Evolutionary conservation across 1,140 invertebrate species (phyloP).

Genomic region (Uloborus diversus): DNA sequence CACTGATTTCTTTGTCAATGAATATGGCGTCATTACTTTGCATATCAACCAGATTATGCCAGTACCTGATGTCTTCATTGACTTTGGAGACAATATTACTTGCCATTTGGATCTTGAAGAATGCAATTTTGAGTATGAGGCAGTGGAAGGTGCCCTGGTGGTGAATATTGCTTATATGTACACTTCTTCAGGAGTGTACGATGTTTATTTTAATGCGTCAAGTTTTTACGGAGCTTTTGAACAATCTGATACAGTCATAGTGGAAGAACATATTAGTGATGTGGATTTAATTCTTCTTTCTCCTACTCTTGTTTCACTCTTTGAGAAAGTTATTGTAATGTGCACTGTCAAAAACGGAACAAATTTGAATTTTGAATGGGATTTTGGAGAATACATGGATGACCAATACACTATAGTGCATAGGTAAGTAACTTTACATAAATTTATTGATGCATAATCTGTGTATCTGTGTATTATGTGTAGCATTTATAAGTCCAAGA

Average conservation of each 20-base stretch:
- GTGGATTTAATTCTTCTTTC: conserved; percentile 14
- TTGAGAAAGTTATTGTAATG: conserved; percentile 30
- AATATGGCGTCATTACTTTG: neutral
- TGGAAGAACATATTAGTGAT: conserved; percentile 7
- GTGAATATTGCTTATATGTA: too few relatives aligned
- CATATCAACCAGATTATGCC: conserved; percentile 7
- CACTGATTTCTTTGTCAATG: conserved; percentile 11
- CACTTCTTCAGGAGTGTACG: neutral
- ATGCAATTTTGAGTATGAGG: neutral
- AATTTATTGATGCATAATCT: too few relatives aligned
- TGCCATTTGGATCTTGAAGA: neutral
- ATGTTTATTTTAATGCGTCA: conserved; percentile 26
- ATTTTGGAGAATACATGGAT: conserved; percentile 47
- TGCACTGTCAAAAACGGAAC: conserved; percentile 20
- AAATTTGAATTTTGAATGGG: conserved; percentile 39
- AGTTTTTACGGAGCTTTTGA: conserved; percentile 11
- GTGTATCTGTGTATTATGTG: too few relatives aligned
- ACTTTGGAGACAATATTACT: conserved; percentile 22
- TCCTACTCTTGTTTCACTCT: conserved; percentile 9
- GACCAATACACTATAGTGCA: conserved; percentile 33
- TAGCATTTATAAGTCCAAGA: too few relatives aligned
- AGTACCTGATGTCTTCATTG: conserved; percentile 4
- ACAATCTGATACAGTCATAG: neutral
- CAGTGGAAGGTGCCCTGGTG: neutral
- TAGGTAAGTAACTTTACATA: conserved; percentile 22